Conservation (phyloP, 1,140 invertebrate species). For the Neodiprion lecontei region DNA sequence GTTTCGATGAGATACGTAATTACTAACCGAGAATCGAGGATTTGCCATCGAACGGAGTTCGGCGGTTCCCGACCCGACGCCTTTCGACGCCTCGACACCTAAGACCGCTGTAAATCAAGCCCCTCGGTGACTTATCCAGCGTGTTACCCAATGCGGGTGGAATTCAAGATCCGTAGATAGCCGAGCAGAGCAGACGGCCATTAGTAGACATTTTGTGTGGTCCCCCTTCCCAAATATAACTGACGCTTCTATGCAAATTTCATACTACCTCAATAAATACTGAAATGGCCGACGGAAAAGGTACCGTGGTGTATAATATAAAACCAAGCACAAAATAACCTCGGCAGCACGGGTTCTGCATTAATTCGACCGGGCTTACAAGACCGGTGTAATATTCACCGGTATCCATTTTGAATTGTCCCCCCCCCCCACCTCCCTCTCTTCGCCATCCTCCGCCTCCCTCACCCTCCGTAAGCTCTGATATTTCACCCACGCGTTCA, state of each 20-base stretch:
- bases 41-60: no score
- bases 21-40: no score
- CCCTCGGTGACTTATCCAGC: not conserved
- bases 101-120: not conserved
- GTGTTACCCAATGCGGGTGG: slow-evolving; percentile 3
- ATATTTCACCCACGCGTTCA: no score
- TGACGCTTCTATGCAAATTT: slow-evolving; percentile 58
- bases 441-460: not conserved
- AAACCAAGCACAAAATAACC: not conserved
- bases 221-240: slow-evolving; percentile 42
- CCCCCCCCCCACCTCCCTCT: not conserved
- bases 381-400: not conserved
- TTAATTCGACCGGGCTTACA: slow-evolving; percentile 44
- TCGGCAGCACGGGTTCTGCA: slow-evolving; percentile 47
- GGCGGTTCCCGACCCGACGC: not conserved
- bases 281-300: slow-evolving; percentile 14
- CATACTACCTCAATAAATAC: slow-evolving; percentile 58
- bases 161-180: not conserved
- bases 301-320: slow-evolving; percentile 8
- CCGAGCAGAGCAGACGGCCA: slow-evolving; percentile 42
- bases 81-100: slow-evolving; percentile 1
- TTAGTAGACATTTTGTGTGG: slow-evolving; percentile 63
- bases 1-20: no score
- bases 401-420: not conserved
- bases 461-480: not conserved